Base-by-base conservation (phyloP, 2,113 vertebrate genomes). In the Gymnogyps californianus region DNA sequence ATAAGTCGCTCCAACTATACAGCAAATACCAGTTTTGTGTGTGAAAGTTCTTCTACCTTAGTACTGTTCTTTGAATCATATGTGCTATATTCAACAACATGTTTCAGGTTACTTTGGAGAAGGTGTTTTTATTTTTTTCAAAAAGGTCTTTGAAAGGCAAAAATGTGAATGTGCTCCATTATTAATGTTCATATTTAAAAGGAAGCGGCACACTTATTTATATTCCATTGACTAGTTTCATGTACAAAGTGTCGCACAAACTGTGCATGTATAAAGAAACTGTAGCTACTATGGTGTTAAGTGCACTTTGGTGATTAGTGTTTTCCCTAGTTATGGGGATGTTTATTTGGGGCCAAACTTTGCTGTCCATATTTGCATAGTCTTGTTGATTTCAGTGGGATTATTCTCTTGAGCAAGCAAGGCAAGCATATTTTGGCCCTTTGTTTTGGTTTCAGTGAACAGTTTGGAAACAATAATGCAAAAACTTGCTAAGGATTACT, bases 131-230 rank as follows among this genome's bases (percentile, higher is more conserved):
- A 1, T 94, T 87, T 86, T 57, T 96, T 84, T 32, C 70, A 80
- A 66, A 94, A 81, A 89, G 64, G 92, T 97, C 96, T 97, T 96
- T 95, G 96, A 96, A 96, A 96, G 96, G 97, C 87, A 91, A 90
- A 98, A 98, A 97, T 97, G 98, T 98, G 98, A 98, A 98, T 97
- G 90, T 92, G 97, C 96, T 98, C 97, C 96, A 77, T 98, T 96
- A 91, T 90, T 90, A 72, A 96, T 97, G 83, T 97, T 96, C 97
- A 97, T 98, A 98, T 98, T 98, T 98, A 97, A 98, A 98, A 97
- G 93, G 83, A 97, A 94, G 94, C 97, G 87, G 97, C 98, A 98
- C 98, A 96, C 96, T 97, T 98, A 97, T 97, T 97, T 89, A 95
- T 98, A 96, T 96, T 82, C 89, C 96, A 95, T 96, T 98, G 93